Conservation (phyloP, 2,888 invertebrate genomes). For the Sacculina carcini region DNA sequence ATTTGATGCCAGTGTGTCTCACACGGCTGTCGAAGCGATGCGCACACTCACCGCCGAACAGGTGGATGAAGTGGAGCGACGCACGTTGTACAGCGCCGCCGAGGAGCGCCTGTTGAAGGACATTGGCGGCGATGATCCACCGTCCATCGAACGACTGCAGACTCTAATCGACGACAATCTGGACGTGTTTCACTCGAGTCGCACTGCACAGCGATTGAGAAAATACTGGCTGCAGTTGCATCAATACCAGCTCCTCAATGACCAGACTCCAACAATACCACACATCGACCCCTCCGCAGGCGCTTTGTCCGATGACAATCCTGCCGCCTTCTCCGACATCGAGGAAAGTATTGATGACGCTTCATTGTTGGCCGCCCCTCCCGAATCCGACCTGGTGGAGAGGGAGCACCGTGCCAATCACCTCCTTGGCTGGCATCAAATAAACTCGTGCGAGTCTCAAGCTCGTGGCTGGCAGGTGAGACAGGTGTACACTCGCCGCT, state of each 20-base stretch:
- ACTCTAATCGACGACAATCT: conserved; percentile 56
- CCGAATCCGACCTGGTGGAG: conserved; percentile 55
- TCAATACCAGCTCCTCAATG: conserved; percentile 67
- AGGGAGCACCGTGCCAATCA: conserved; percentile 40
- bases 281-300: conserved; percentile 22
- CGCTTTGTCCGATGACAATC: conserved; percentile 22
- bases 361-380: conserved; percentile 21
- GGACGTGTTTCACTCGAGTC: conserved; percentile 55
- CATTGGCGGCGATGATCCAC: conserved; percentile 36
- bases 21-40: conserved; percentile 76
- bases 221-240: conserved; percentile 79
- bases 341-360: conserved; percentile 65
- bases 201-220: conserved; percentile 58
- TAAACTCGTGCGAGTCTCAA: no score
- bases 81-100: conserved; percentile 60
- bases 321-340: conserved; percentile 51
- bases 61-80: conserved; percentile 35
- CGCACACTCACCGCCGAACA: conserved; percentile 74
- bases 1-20: conserved; percentile 78
- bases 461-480: no score
- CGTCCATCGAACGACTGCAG: conserved; percentile 51
- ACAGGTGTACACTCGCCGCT: no score
- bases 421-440: no score
- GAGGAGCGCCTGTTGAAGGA: conserved; percentile 67
- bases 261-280: no score